phyloP scores from a whole-genome alignment of 2,797 vertebrate species.

The Hoplostethus atlanticus region DNA sequence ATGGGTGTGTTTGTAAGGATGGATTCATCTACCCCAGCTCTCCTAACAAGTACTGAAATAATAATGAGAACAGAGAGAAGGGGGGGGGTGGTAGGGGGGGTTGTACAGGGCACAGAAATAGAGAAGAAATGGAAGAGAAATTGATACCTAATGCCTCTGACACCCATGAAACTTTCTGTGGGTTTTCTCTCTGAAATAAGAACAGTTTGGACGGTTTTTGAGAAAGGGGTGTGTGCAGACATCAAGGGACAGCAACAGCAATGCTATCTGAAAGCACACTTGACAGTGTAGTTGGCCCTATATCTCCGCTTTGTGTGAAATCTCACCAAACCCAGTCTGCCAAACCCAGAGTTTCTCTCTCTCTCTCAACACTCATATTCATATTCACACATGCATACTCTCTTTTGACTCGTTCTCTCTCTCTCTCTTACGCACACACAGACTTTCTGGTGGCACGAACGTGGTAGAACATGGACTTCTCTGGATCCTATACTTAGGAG shows the following conservation, averaged over 20 bases:
- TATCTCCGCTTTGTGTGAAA: constrained; percentile 15
- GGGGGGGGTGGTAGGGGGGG: neutral
- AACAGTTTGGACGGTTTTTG: neutral
- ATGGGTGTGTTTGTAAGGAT: constrained; percentile 72
- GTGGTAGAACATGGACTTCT: constrained; percentile 21
- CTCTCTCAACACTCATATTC: neutral
- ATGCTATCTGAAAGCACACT: constrained; percentile 11
- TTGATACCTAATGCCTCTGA: constrained; percentile 13
- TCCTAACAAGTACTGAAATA: constrained; percentile 78
- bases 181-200: neutral
- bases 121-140: constrained; percentile 25
- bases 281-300: constrained; percentile 8
- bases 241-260: neutral
- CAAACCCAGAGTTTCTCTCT: neutral
- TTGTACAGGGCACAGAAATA: neutral
- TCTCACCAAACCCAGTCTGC: constrained; percentile 2
- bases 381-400: neutral
- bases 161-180: constrained; percentile 3
- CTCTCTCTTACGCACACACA: neutral
- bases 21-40: constrained; percentile 71
- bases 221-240: neutral
- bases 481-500: constrained; percentile 1
- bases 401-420: neutral
- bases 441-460: constrained; percentile 1
- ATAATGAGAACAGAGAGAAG: constrained; percentile 74